Base-by-base conservation (phyloP, 2,113 vertebrate species). In the Centropus unirufus region DNA sequence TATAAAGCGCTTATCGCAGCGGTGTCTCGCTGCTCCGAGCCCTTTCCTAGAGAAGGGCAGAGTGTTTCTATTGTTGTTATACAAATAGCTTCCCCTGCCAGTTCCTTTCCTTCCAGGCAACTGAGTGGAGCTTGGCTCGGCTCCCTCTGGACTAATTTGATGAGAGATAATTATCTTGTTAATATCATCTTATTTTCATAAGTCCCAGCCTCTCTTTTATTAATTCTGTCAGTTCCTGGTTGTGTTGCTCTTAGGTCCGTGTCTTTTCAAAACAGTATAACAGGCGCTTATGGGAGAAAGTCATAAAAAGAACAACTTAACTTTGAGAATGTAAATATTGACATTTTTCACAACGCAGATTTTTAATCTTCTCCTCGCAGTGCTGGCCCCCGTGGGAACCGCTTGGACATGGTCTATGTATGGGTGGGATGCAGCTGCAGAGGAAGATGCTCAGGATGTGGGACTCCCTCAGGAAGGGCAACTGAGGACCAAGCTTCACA, bases 161-260 rank as follows among this genome's bases (percentile, higher is more conserved):
- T 86, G 89, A 93, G 92, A 96, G 96, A 97, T 97, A 97, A 96
- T 96, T 96, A 97, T 96, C 95, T 96, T 93, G 95, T 96, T 97
- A 97, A 97, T 97, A 96, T 96, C 95, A 75, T 95, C 96, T 93
- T 96, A 96, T 96, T 96, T 93, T 96, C 94, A 85, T 94, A 96
- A 95, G 94, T 90, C 95, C 80, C 95, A 95, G 95, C 88, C 88
- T 96, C 96, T 96, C 94, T 54, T 93, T 91, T 95, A 97, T 96
- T 96, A 95, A 96, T 96, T 95, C 90, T 87, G 90, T 95, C 96
- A 93, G 95, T 92, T 83, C 94, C 93, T 91, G 82, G 54, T 81
- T 90, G 84, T 83, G 89, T 64, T 87, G 96, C 87, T 97, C 91
- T 96, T 90, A 96, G 93, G 92, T 90, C 83, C 64, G 3, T 23